Base-by-base conservation (phyloP, 2,888 invertebrate species). In the Cantharis nigra region DNA sequence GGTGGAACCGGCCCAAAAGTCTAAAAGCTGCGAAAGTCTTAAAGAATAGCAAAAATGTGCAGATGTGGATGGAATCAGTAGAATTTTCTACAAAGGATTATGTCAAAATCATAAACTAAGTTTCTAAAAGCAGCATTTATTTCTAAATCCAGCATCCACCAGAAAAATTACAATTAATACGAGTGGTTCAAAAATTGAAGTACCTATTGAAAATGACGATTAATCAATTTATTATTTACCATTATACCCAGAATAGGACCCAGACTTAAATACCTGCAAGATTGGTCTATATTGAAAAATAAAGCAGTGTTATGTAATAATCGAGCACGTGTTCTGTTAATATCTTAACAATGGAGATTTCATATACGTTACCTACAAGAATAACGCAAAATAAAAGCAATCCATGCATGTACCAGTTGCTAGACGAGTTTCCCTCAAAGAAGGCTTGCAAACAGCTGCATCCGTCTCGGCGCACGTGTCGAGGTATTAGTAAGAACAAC, bases 391-490 rank as follows among this genome's bases (percentile, higher is more conserved):
- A 65, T 65, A 65, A 33, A 65, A 65, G 65, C 64, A 75, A 30
- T 75, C 70, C 75, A 64, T 75, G 65, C 65, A 74, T 74, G 26
- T 26, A 74, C 72, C 72, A 78, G 78, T 78, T 75, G 79, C 73
- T 73, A 69, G 75, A 75, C 74, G 70, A 71, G 76, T 76, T 77
- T 75, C 78, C 76, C 78, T 75, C 74, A 77, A 77, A 76, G 76
- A 78, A 80, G 79, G 79, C 79, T 75, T 79, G 78, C 78, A 79
- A 79, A 75, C 81, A 81, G 81, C 81, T 81, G 81, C 81, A 81
- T 81, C 81, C 81, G 81, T 81, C 74, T 71, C 74, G 30, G 79
- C 78, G 79, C 81, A 81, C 81, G 81, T 81, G 81, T 79, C 81
- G 72, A 75, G 77, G 74, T 78, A 74, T 76, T 76, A 78, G 71